phyloP scores from a whole-genome alignment of 1,140 invertebrate species.

The Hylyphantes graminicola region DNA sequence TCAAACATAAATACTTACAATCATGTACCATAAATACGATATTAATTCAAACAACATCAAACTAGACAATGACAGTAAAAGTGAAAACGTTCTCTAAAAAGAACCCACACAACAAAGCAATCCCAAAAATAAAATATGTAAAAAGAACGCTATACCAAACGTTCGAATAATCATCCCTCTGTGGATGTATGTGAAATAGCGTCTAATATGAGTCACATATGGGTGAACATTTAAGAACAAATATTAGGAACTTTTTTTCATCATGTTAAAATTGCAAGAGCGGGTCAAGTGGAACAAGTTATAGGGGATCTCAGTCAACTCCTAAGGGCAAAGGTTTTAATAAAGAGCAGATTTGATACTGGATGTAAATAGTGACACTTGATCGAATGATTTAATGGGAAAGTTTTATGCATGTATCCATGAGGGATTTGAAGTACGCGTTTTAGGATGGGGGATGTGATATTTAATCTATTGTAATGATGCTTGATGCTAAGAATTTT shows the following conservation, averaged over 20 bases:
- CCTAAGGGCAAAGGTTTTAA: constrained; percentile 17
- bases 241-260: constrained; percentile 30
- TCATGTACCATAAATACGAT: no score
- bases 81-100: no score
- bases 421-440: no score
- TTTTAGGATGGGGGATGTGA: no score
- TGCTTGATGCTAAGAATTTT: no score
- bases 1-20: no score
- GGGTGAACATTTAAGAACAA: constrained; percentile 36
- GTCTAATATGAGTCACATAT: constrained; percentile 50
- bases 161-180: constrained; percentile 32
- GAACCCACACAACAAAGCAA: neutral
- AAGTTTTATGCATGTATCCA: no score
- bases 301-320: constrained; percentile 1
- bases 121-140: constrained; percentile 37
- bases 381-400: no score
- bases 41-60: no score
- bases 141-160: constrained; percentile 13
- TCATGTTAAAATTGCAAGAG: constrained; percentile 13
- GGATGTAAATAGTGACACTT: no score
- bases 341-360: constrained; percentile 18
- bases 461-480: no score
- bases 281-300: constrained; percentile 25
- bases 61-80: no score
- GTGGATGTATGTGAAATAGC: constrained; percentile 41